These are phyloP conservation scores for Porites lobata DNA, from an alignment of 92 coral and sea anemone genomes.

Conservation along the genomic window DNA sequence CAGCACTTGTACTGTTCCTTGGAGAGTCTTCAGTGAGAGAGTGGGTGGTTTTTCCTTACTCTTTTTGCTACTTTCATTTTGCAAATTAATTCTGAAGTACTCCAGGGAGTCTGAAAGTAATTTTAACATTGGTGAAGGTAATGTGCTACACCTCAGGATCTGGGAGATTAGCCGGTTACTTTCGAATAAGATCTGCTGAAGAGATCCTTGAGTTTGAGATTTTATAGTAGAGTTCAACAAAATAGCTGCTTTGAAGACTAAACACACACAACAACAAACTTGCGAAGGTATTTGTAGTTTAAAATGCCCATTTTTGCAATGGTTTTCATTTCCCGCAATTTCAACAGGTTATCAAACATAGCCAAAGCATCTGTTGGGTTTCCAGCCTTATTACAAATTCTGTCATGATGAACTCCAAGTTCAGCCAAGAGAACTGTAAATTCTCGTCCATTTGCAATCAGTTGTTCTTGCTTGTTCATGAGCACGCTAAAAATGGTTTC, in stretches of 20 bases:
- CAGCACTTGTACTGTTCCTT: no score
- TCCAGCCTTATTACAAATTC: slow-evolving; percentile 64
- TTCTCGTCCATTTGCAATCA: slow-evolving; percentile 23
- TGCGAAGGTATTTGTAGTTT: no score
- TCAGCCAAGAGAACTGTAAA: slow-evolving; percentile 53
- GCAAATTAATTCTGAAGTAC: no score
- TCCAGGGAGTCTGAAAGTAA: no score
- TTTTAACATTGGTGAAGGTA: no score
- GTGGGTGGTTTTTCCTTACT: neutral
- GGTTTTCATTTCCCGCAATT: no score
- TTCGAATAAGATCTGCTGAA: neutral
- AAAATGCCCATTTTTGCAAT: no score
- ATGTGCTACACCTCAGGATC: no score
- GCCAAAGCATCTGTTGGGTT: slow-evolving; percentile 41
- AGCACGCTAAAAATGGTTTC: slow-evolving; percentile 47
- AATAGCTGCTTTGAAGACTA: slow-evolving; percentile 29
- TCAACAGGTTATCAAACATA: slow-evolving; percentile 39
- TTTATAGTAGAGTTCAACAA: neutral
- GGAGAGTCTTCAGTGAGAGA: slow-evolving; percentile 28
- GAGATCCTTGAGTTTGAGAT: neutral
- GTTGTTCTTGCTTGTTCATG: slow-evolving; percentile 13
- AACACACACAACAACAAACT: slow-evolving; percentile 8
- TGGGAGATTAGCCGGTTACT: neutral
- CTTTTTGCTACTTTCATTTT: neutral
- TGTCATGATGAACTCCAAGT: slow-evolving; percentile 79